These are phyloP conservation scores for Mimas tiliae DNA, from an alignment of 2,888 invertebrate species.

Conservation along the genomic window DNA sequence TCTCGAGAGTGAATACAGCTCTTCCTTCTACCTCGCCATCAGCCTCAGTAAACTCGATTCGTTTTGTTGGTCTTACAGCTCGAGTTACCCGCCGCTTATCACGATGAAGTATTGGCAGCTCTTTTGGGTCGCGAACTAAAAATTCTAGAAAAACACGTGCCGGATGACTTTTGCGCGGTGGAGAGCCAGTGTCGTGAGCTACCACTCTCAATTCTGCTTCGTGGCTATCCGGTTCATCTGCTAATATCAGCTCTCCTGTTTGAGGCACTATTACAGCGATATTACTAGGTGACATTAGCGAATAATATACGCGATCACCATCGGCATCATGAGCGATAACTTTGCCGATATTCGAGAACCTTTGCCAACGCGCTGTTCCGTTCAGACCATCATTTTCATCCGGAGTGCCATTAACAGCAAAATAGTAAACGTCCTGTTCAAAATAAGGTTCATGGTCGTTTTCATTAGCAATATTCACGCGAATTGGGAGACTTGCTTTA, in stretches of 20 bases:
- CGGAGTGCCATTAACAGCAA: slow-evolving; percentile 88
- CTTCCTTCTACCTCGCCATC: slow-evolving; percentile 95
- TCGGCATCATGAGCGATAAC: slow-evolving; percentile 95
- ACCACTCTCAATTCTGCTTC: slow-evolving; percentile 90
- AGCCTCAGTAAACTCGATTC: slow-evolving; percentile 95
- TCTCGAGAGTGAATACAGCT: slow-evolving; percentile 94
- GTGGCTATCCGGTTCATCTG: slow-evolving; percentile 89
- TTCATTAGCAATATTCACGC: slow-evolving; percentile 91
- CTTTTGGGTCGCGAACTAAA: slow-evolving; percentile 83
- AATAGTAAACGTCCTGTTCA: slow-evolving; percentile 90
- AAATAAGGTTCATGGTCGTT: slow-evolving; percentile 97
- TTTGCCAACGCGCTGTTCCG: slow-evolving; percentile 87
- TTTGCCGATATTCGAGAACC: slow-evolving; percentile 93
- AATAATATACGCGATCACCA: slow-evolving; percentile 96
- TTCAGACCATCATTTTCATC: slow-evolving; percentile 85
- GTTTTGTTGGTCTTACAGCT: slow-evolving; percentile 97
- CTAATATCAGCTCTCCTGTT: slow-evolving; percentile 94
- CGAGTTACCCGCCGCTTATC: slow-evolving; percentile 92
- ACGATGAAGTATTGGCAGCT: slow-evolving; percentile 87
- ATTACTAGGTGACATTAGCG: slow-evolving; percentile 91
- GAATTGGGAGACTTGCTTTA: slow-evolving; percentile 91
- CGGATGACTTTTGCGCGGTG: slow-evolving; percentile 89
- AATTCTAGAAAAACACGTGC: slow-evolving; percentile 92
- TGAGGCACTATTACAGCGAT: slow-evolving; percentile 95
- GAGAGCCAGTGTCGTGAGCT: slow-evolving; percentile 92